Evolutionary conservation across 2,888 invertebrate genomes (phyloP).

Genomic region (Agapostemon virescens): DNA sequence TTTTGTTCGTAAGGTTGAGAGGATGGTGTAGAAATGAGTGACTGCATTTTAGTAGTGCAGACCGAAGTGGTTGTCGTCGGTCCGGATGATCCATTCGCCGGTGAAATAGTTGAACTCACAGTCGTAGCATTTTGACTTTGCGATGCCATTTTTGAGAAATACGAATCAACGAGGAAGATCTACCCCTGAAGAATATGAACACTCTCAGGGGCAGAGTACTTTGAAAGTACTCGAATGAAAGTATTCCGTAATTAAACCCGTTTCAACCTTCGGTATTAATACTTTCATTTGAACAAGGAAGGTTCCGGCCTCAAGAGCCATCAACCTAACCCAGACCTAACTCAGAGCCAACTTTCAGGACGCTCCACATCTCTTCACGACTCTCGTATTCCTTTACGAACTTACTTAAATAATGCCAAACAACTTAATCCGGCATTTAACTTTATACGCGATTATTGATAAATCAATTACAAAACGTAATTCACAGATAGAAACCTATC

Average conservation of each 20-base stretch:
- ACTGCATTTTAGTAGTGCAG: conserved; percentile 59
- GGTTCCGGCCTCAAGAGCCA: conserved; percentile 51
- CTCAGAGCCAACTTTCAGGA: conserved; percentile 33
- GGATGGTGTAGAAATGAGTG: conserved; percentile 43
- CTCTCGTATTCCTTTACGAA: conserved; percentile 26
- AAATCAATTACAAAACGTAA: conserved; percentile 69
- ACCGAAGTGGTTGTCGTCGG: conserved; percentile 55
- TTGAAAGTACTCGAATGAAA: conserved; percentile 28
- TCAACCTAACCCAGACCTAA: conserved; percentile 11
- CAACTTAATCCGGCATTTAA: conserved; percentile 59
- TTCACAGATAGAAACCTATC: conserved; percentile 56
- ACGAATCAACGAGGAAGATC: conserved; percentile 13
- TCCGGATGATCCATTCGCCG: conserved; percentile 71
- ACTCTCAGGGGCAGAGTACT: conserved; percentile 28
- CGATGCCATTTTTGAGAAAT: conserved; percentile 74
- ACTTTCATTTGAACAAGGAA: conserved; percentile 48
- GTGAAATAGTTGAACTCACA: conserved; percentile 60
- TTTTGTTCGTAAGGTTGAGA: conserved; percentile 42
- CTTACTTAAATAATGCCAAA: conserved; percentile 36
- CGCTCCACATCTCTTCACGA: conserved; percentile 56
- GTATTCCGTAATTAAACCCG: conserved; percentile 36
- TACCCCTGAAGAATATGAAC: conserved; percentile 21
- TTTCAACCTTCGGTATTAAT: conserved; percentile 50
- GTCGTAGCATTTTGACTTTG: conserved; percentile 71
- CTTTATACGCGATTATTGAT: conserved; percentile 61